Evolutionary conservation across 2,888 invertebrate genomes (phyloP).

Genomic region (Acleris laterana): DNA sequence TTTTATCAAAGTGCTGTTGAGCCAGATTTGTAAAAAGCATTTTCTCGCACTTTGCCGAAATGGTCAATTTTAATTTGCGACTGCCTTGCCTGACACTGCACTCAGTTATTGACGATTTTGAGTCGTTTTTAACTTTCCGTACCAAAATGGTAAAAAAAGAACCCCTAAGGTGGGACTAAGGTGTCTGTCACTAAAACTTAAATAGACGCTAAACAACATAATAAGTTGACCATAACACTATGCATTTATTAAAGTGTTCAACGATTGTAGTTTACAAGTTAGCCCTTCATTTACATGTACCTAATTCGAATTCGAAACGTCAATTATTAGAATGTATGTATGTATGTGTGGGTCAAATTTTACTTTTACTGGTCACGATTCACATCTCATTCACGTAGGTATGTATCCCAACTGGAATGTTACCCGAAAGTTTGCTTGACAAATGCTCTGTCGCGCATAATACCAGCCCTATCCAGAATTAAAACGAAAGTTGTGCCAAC

Average conservation of each 20-base stretch:
- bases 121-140: no score
- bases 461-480: conserved; percentile 35
- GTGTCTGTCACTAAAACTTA: no score
- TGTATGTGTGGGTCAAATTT: conserved; percentile 36
- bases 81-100: no score
- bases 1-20: no score
- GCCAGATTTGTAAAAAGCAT: no score
- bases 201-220: no score
- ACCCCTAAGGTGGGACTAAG: no score
- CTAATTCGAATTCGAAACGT: conserved; percentile 7
- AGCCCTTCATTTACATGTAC: neutral
- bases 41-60: no score
- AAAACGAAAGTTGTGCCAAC: conserved; percentile 36
- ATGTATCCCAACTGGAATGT: conserved; percentile 43
- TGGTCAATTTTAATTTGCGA: no score
- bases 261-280: neutral
- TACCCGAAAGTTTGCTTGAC: conserved; percentile 49
- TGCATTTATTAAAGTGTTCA: conserved; percentile 1
- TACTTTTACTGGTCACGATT: conserved; percentile 53
- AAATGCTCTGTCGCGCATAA: conserved; percentile 44
- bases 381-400: conserved; percentile 38
- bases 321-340: conserved; percentile 13
- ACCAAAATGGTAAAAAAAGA: no score
- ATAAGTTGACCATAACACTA: neutral
- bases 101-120: no score